A percentile compares a stretch with the other conserved stretches of the same genome.
Conservation (phyloP, 2,888 invertebrate species). For the Lycocerus yunnanus region DNA sequence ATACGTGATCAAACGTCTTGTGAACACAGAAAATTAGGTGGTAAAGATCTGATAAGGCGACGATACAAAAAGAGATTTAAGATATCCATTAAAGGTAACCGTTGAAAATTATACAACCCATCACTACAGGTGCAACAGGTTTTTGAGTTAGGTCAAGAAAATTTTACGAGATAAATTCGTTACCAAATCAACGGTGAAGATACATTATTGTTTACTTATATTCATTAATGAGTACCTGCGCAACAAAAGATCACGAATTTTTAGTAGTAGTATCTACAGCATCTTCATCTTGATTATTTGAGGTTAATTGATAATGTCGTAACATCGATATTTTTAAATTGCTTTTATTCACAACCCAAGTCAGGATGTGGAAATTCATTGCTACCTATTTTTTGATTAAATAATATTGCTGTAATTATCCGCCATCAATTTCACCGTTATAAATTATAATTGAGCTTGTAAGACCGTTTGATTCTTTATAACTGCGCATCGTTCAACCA, state of each 20-base stretch:
- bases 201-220: not conserved
- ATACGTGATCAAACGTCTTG: not conserved
- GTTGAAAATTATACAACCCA: not conserved
- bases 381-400: slow-evolving; percentile 8
- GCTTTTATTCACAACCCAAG: slow-evolving; percentile 28
- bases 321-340: not conserved
- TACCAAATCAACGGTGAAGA: not conserved
- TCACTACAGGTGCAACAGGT: not conserved
- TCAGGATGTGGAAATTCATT: slow-evolving; percentile 31
- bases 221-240: no score
- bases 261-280: not conserved
- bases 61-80: not conserved
- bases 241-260: not conserved
- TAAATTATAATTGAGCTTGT: slow-evolving; percentile 14
- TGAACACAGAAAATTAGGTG: not conserved
- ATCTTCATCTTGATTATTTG: not conserved
- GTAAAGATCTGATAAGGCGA: not conserved
- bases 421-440: slow-evolving; percentile 23
- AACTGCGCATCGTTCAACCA: slow-evolving; percentile 1
- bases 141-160: not conserved
- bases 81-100: not conserved
- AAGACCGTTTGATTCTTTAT: slow-evolving; percentile 18
- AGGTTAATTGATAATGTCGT: not conserved
- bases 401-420: slow-evolving; percentile 27
- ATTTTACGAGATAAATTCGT: not conserved